These are phyloP conservation scores for Stigmatopora nigra DNA, from an alignment of 2,113 vertebrate species.

Conservation along the genomic window DNA sequence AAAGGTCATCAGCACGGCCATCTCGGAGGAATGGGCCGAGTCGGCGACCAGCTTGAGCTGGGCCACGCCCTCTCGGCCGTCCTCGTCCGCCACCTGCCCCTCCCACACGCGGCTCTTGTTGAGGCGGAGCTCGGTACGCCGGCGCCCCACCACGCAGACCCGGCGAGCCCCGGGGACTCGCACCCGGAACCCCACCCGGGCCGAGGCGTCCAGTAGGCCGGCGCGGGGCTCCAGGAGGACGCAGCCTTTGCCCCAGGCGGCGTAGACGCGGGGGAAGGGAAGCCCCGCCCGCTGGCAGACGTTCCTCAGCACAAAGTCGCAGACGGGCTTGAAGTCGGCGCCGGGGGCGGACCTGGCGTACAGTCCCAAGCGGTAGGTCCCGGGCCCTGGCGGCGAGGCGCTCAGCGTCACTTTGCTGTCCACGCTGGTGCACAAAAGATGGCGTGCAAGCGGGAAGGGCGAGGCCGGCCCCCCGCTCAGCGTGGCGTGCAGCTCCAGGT, in stretches of 20 bases:
- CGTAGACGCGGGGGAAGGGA: constrained; percentile 70
- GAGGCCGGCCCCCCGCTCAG: constrained; percentile 40
- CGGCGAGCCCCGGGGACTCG: constrained; percentile 65
- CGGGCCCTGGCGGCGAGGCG: constrained; percentile 46
- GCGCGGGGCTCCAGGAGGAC: constrained; percentile 72
- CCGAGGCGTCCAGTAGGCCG: constrained; percentile 65
- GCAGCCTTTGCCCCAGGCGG: constrained; percentile 70
- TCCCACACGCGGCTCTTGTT: constrained; percentile 73
- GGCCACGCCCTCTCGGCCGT: neutral
- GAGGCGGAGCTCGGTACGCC: constrained; percentile 56
- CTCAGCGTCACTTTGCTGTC: constrained; percentile 71
- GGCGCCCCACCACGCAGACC: constrained; percentile 62
- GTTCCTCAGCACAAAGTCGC: constrained; percentile 71
- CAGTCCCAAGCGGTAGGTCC: constrained; percentile 67
- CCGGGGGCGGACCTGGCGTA: constrained; percentile 52
- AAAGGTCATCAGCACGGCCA: constrained; percentile 72
- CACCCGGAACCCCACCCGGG: constrained; percentile 71
- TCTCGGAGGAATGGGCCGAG: constrained; percentile 47
- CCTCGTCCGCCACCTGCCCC: constrained; percentile 59
- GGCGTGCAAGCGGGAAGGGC: constrained; percentile 52
- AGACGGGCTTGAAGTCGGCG: constrained; percentile 65
- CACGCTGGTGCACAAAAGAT: constrained; percentile 69
- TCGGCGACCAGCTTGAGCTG: constrained; percentile 64
- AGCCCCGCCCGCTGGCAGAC: constrained; percentile 39
- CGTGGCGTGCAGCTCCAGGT: constrained; percentile 43